These are phyloP conservation scores for Sebastes flavidus DNA, from an alignment of 2,797 vertebrate genomes.

Conservation along the genomic window DNA sequence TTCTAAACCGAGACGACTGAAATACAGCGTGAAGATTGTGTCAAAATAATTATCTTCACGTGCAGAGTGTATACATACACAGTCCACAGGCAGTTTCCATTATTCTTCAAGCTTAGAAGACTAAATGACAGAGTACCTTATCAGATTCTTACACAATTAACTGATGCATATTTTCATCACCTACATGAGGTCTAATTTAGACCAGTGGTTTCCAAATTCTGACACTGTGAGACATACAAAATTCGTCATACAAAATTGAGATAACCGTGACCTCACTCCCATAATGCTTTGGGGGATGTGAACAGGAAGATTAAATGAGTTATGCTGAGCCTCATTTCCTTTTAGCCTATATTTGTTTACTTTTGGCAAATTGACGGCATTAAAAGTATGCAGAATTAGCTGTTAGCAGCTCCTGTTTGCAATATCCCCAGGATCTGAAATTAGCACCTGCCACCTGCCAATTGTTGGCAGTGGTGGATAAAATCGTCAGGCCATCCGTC, in stretches of 20 bases:
- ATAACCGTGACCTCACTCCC: background rate
- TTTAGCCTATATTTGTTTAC: background rate
- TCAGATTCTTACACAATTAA: slow-evolving; percentile 24
- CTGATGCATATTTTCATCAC: slow-evolving; percentile 9
- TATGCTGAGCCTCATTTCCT: background rate
- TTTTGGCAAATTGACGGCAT: background rate
- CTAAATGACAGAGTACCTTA: background rate
- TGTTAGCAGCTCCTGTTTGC: background rate
- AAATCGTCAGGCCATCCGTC: too few relatives aligned
- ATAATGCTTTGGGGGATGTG: background rate
- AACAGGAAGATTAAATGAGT: background rate
- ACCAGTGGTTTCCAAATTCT: background rate
- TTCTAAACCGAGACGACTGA: background rate
- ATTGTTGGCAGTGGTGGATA: too few relatives aligned
- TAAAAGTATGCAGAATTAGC: background rate
- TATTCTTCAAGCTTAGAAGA: background rate
- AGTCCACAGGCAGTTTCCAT: background rate
- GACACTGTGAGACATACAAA: background rate
- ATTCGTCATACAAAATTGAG: background rate
- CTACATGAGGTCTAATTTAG: background rate
- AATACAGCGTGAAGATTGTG: background rate
- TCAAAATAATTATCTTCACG: background rate
- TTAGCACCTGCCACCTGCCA: too few relatives aligned
- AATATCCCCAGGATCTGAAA: background rate
- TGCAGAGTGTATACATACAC: background rate